These are phyloP conservation scores for Eupithecia pulchellata DNA, from an alignment of 2,888 invertebrate species.

Conservation along the genomic window DNA sequence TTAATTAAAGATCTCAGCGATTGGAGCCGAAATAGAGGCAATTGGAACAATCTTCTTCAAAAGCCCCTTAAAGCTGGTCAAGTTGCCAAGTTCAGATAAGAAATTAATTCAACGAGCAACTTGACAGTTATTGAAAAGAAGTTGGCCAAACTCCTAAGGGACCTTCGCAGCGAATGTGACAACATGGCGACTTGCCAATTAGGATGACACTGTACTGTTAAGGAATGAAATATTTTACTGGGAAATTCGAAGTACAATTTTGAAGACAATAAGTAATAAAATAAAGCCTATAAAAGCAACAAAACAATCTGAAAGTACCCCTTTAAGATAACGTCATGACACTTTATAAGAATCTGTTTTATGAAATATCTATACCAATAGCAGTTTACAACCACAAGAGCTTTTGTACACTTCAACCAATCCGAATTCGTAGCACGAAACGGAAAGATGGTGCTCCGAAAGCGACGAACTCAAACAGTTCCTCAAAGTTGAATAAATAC, in stretches of 20 bases:
- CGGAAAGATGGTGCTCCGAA: background rate
- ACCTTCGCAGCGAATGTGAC: constrained; percentile 37
- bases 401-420: background rate
- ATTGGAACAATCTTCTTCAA: constrained; percentile 21
- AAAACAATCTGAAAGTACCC: background rate
- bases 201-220: constrained; percentile 28
- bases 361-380: background rate
- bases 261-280: background rate
- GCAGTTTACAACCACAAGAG: background rate
- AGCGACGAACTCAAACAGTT: background rate
- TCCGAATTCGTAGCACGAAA: background rate
- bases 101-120: constrained; percentile 34
- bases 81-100: constrained; percentile 34
- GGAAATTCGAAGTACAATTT: constrained; percentile 21
- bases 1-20: constrained; percentile 5
- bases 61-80: constrained; percentile 22
- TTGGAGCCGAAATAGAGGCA: constrained; percentile 11
- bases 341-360: background rate
- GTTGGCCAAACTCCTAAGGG: constrained; percentile 43
- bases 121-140: constrained; percentile 37
- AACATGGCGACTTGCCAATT: constrained; percentile 43
- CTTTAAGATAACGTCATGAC: background rate
- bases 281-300: background rate
- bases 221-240: constrained; percentile 12
- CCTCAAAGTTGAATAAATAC: background rate